Base-by-base conservation (phyloP, 2,113 vertebrate genomes). In the Pygoscelis adeliae region DNA sequence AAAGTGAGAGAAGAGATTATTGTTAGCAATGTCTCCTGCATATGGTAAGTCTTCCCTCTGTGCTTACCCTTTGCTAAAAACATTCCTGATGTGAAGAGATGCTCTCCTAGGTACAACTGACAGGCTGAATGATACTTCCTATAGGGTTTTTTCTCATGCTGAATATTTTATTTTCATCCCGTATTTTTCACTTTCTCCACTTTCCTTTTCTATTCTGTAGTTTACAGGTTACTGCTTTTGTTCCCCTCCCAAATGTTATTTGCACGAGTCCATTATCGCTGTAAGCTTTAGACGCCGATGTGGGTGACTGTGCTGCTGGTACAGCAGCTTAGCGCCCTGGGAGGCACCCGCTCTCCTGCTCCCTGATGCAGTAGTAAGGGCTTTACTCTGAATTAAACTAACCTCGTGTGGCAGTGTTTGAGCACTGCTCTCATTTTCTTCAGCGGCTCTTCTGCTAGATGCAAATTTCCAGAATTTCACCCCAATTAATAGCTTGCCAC, bases 231-330 rank as follows among this genome's bases (percentile, higher is more conserved):
- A 29, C 27, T 69, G 62, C 49, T 89, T 46, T 13, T 1, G 1
- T 59, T 49, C 5, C 23, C n/a, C 25, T 78, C 50, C 21, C 38
- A 10, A 50, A 66, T 8, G 0, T 11, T 42, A 4, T 70, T 76
- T 32, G 34, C 16, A 0, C 10, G 7, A 55, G 9, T 29, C 49
- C 1, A 6, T 16, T 50, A 16, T 22, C 8, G 0, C 19, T n/a
- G 13, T 11, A 61, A 65, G 44, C 34, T 90, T 90, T 42, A 53
- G 65, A 26, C 2, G 6, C 23, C 1, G 1, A 29, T 40, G 30
- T 55, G 38, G 22, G 38, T 59, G 26, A 47, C 23, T 42, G 13
- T 49, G 38, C 18, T 71, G 59, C 26, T 42, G 15, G 12, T 19
- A 17, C 21, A 12, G 17, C 15, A 66, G 26, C 26, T 70, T 15